These are phyloP conservation scores for Cyrtorhinus lividipennis DNA, from an alignment of 1,140 invertebrate species.

Conservation along the genomic window DNA sequence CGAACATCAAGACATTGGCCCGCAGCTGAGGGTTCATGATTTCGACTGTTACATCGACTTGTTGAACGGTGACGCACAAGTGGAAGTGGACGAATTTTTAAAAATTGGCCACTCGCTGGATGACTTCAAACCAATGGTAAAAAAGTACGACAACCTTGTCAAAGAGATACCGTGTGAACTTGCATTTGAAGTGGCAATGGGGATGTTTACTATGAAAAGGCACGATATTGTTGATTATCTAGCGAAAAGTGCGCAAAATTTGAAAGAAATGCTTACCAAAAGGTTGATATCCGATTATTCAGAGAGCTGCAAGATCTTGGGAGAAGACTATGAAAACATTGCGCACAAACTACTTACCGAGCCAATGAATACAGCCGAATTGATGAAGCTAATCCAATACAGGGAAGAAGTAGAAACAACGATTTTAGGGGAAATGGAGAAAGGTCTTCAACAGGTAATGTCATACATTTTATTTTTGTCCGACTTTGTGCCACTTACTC, in stretches of 20 bases:
- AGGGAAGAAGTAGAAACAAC: constrained; percentile 57
- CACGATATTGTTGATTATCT: constrained; percentile 61
- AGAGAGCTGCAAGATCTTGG: constrained; percentile 60
- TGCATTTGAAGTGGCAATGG: constrained; percentile 52
- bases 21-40: constrained; percentile 52
- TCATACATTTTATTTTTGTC: constrained; percentile 52
- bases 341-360: constrained; percentile 59
- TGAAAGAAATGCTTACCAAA: constrained; percentile 53
- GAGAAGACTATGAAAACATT: constrained; percentile 71
- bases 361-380: constrained; percentile 65
- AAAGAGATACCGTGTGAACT: constrained; percentile 46
- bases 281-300: constrained; percentile 70
- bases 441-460: constrained; percentile 46
- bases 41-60: constrained; percentile 69
- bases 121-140: constrained; percentile 45
- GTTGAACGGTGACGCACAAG: constrained; percentile 52
- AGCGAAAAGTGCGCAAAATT: constrained; percentile 44
- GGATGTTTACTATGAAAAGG: constrained; percentile 74
- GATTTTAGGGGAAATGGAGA: constrained; percentile 56
- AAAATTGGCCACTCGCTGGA: constrained; percentile 46
- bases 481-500: constrained; percentile 60
- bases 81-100: constrained; percentile 52
- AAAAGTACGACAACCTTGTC: constrained; percentile 47
- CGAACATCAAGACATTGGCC: constrained; percentile 50
- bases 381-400: constrained; percentile 69